Evolutionary conservation across 2,113 vertebrate species (phyloP), one percentile per base, ranked within the genome.

Genomic region (Nothobranchius kuhntae): DNA sequence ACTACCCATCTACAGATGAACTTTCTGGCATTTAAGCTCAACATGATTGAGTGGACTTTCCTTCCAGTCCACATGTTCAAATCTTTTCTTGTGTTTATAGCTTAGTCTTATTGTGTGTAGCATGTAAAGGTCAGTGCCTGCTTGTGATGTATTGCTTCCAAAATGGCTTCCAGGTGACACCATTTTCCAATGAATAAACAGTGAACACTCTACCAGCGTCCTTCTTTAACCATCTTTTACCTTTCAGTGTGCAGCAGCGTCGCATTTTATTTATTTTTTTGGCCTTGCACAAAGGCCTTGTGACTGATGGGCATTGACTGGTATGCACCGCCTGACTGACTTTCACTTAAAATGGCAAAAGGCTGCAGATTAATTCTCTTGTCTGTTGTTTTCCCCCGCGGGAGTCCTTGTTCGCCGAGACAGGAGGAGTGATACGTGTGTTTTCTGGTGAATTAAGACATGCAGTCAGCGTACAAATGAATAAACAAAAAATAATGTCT

Each of bases 91-190:
- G 60, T 80, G 85, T 85, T 84, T 89, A 87, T 87, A 85, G 84
- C 78, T 82, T 79, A 85, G 87, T 75, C 87, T 87, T 85, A 88
- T 88, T 89, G 87, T 77, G 86, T 83, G 65, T 83, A 68, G 80
- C 66, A 73, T 85, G 75, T 78, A 86, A 89, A 89, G 89, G 87
- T 89, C 88, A 83, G 24, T 2, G 72, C 85, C 78, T 35, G 82
- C 87, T 40, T 89, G 88, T 53, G 81, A 76, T 81, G 57, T 75
- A 75, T 80, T 15, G 65, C 85, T 84, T 75, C 85, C 89, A 85
- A 86, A 83, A 82, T 78, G 74, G 83, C 78, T 85, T 85, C 82
- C 82, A 86, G 82, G 81, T 76, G 73, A 82, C 82, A 68, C 62
- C 53, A 69, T 77, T 87, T 30, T 83, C 85, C 81, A 75, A 79